These are phyloP conservation scores for Cnemophilus loriae DNA, from an alignment of 2,113 vertebrate species.

Conservation along the genomic window DNA sequence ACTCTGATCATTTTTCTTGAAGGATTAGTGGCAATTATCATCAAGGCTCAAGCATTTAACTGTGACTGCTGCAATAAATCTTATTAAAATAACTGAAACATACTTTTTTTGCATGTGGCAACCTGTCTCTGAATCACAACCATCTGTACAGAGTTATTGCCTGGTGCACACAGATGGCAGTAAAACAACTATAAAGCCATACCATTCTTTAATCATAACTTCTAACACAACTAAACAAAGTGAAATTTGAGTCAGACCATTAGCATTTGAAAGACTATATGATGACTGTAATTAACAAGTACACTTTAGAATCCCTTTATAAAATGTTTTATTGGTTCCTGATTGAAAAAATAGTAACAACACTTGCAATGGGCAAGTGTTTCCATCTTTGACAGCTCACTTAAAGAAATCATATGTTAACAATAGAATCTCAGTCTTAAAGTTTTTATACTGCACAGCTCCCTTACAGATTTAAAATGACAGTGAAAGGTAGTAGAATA, in stretches of 20 bases:
- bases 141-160: slow-evolving; percentile 97
- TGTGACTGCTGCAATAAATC: slow-evolving; percentile 92
- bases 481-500: slow-evolving; percentile 70
- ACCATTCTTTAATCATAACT: slow-evolving; percentile 87
- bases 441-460: slow-evolving; percentile 65
- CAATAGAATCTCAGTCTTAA: slow-evolving; percentile 65
- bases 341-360: slow-evolving; percentile 60
- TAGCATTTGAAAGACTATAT: slow-evolving; percentile 88
- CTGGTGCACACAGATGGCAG: slow-evolving; percentile 92
- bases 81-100: slow-evolving; percentile 97
- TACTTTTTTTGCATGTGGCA: slow-evolving; percentile 88
- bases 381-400: slow-evolving; percentile 66
- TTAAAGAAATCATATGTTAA: slow-evolving; percentile 70
- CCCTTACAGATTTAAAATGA: slow-evolving; percentile 74
- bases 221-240: slow-evolving; percentile 95
- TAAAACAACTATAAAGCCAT: slow-evolving; percentile 87
- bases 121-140: slow-evolving; percentile 92
- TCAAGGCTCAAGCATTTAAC: slow-evolving; percentile 90
- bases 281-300: slow-evolving; percentile 81
- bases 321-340: slow-evolving; percentile 61
- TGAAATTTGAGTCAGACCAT: slow-evolving; percentile 85
- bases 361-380: slow-evolving; percentile 48
- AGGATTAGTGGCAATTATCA: slow-evolving; percentile 91
- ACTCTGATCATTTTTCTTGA: slow-evolving; percentile 83
- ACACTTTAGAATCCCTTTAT: slow-evolving; percentile 45